Percentiles rank a stretch among this genome's conserved stretches.
phyloP scores from a whole-genome alignment of 2,113 vertebrate genomes.

The Nycticebus coucang region DNA sequence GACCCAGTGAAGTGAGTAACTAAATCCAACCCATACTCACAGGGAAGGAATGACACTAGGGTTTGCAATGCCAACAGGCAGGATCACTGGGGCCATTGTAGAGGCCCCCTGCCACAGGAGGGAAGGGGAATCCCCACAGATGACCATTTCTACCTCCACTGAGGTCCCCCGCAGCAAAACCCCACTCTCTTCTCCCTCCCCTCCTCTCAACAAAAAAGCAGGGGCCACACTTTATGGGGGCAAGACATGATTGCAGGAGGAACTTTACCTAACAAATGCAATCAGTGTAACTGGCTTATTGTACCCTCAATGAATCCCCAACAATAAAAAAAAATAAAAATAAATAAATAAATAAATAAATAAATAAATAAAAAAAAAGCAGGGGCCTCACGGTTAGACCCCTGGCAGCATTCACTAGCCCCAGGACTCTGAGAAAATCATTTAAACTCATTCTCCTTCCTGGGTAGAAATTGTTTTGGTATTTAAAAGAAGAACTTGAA shows the following conservation, averaged over 20 bases:
- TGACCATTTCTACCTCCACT: fast-evolving
- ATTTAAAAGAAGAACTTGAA: not conserved
- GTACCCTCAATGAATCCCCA: no score
- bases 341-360: no score
- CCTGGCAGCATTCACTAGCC: not conserved
- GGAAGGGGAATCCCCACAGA: no score
- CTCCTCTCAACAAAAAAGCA: no score
- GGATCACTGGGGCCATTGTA: no score
- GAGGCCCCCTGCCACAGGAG: no score
- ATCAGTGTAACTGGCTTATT: no score
- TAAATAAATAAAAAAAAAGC: no score
- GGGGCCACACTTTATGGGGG: not conserved
- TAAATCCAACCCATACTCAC: not conserved
- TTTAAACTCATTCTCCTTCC: not conserved
- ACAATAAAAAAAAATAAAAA: no score
- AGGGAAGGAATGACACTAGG: not conserved
- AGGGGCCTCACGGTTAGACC: not conserved
- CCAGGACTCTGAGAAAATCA: not conserved
- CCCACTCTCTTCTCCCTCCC: fast-evolving
- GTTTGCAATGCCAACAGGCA: no score
- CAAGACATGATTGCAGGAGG: no score
- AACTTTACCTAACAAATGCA: no score
- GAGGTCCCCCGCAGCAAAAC: not conserved
- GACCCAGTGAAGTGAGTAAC: not conserved
- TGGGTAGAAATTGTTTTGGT: not conserved